These are phyloP conservation scores for Vollenhovia emeryi DNA, from an alignment of 1,140 invertebrate species.

Conservation along the genomic window DNA sequence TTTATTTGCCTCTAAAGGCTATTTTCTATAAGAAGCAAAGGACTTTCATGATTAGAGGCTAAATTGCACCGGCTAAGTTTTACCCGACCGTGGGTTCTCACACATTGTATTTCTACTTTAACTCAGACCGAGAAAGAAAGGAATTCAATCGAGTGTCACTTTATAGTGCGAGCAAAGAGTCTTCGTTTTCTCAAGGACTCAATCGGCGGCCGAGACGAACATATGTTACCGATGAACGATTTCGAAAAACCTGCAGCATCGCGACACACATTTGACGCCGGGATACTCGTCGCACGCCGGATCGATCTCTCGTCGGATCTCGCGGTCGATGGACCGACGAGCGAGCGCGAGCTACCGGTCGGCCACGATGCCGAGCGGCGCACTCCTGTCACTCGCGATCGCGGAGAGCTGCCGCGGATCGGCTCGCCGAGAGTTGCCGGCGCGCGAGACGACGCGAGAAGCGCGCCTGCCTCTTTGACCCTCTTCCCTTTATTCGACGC, in stretches of 20 bases:
- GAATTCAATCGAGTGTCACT: not conserved
- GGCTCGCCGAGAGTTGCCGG: slow-evolving; percentile 20
- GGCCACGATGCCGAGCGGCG: not conserved
- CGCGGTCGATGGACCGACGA: slow-evolving; percentile 6
- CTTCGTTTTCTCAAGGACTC: not conserved
- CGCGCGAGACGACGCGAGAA: slow-evolving; percentile 7
- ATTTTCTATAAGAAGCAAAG: slow-evolving; percentile 10
- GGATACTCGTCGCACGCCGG: not conserved
- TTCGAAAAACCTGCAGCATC: not conserved
- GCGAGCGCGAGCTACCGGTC: not conserved
- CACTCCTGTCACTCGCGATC: not conserved
- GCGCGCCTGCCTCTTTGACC: not conserved
- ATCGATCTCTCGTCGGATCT: not conserved
- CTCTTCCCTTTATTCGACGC: not conserved
- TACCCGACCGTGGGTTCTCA: not conserved
- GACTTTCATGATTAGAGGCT: not conserved
- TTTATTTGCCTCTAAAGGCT: not conserved
- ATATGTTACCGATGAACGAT: not conserved
- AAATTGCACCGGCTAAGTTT: not conserved
- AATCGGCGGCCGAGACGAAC: not conserved
- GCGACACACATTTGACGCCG: not conserved
- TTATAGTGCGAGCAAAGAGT: not conserved
- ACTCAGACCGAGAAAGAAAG: not conserved
- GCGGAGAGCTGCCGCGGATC: slow-evolving; percentile 24
- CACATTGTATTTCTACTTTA: not conserved